These are phyloP conservation scores for Melangyna quadrimaculata DNA, from an alignment of 2,888 invertebrate species.

Conservation along the genomic window DNA sequence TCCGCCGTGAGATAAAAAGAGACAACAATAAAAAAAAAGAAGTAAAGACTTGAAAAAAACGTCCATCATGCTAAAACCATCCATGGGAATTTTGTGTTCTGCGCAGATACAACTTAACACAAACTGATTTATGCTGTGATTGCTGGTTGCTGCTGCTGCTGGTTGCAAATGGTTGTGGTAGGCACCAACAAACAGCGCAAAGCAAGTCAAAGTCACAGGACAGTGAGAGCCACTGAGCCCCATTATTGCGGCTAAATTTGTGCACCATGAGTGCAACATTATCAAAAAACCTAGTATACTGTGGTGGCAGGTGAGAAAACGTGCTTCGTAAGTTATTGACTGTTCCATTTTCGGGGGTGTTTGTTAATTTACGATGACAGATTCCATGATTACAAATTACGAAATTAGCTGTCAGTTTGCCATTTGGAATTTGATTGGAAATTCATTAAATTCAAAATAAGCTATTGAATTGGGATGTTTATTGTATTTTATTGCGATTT, in stretches of 20 bases:
- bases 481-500: constrained; percentile 1
- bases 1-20: not conserved
- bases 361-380: constrained; percentile 60
- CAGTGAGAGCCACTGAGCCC: not conserved
- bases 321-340: constrained; percentile 66
- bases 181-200: constrained; percentile 4
- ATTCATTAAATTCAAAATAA: constrained; percentile 40
- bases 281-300: constrained; percentile 22
- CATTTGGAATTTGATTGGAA: constrained; percentile 45
- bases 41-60: constrained; percentile 46
- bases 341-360: constrained; percentile 66
- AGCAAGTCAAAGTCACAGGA: not conserved
- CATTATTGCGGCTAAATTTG: constrained; percentile 9
- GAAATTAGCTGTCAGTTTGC: constrained; percentile 50
- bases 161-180: constrained; percentile 25
- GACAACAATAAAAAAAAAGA: not conserved
- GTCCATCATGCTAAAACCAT: constrained; percentile 70
- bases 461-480: constrained; percentile 15
- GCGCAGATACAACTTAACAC: constrained; percentile 51
- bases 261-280: constrained; percentile 56
- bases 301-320: constrained; percentile 59
- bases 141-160: constrained; percentile 34
- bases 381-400: constrained; percentile 67
- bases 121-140: constrained; percentile 66
- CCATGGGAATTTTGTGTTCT: constrained; percentile 60